These are phyloP conservation scores for Drusus annulatus DNA, from an alignment of 1,140 invertebrate genomes.

Conservation along the genomic window DNA sequence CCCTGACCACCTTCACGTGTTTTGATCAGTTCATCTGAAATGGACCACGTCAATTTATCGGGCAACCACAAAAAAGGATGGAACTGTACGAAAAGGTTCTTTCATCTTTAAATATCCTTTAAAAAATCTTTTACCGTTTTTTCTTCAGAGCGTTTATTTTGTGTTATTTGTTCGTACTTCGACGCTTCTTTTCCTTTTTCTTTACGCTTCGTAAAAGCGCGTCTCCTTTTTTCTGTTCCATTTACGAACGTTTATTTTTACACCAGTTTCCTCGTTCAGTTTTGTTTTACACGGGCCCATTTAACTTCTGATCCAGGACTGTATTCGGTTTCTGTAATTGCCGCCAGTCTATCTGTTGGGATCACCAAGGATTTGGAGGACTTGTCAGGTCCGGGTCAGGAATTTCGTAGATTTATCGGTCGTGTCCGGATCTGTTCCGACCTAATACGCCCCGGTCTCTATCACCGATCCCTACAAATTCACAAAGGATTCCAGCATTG, in stretches of 20 bases:
- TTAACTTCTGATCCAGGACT: neutral
- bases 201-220: no score
- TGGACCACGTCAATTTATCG: conserved; percentile 3
- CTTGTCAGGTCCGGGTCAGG: conserved; percentile 29
- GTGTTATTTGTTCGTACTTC: no score
- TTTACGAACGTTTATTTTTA: no score
- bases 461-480: conserved; percentile 34
- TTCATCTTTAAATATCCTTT: no score
- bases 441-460: conserved; percentile 44
- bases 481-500: conserved; percentile 22
- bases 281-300: no score
- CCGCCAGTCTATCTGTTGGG: conserved; percentile 33
- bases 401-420: conserved; percentile 46
- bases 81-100: no score
- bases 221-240: no score
- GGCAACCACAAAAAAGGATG: neutral
- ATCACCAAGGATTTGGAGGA: conserved; percentile 11
- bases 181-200: no score
- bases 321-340: conserved; percentile 45
- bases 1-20: conserved; percentile 6
- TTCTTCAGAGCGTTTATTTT: no score
- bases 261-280: no score
- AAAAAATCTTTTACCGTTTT: no score
- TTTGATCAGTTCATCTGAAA: conserved; percentile 20
- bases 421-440: conserved; percentile 44